phyloP scores from a whole-genome alignment of 2,797 vertebrate genomes.

The Sarcophilus harrisii region DNA sequence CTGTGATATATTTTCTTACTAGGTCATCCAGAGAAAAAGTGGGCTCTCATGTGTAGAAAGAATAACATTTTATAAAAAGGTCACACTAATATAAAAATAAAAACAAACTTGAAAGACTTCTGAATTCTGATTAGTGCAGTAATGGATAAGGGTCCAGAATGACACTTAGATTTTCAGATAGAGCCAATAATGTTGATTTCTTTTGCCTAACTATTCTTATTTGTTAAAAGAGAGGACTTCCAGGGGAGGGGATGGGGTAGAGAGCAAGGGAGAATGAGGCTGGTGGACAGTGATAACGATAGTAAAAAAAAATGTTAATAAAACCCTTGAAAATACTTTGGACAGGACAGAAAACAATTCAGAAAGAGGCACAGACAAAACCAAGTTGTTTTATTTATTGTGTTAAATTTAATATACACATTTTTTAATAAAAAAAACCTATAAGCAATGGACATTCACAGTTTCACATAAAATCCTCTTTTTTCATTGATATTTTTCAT shows the following conservation, averaged over 20 bases:
- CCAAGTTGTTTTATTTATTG: neutral
- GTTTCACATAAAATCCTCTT: neutral
- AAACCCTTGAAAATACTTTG: neutral
- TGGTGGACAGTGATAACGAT: neutral
- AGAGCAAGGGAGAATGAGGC: neutral
- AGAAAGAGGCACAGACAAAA: neutral
- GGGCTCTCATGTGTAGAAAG: neutral
- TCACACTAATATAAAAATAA: too few relatives aligned
- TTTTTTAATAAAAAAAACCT: neutral
- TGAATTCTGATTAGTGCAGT: neutral
- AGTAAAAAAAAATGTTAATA: neutral
- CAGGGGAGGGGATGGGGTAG: rapidly evolving
- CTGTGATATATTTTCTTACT: neutral
- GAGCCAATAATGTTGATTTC: neutral
- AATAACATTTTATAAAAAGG: neutral
- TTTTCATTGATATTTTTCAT: neutral
- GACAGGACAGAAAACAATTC: neutral
- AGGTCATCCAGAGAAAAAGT: neutral
- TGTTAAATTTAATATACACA: neutral
- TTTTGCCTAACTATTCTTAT: neutral
- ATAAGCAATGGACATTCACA: neutral
- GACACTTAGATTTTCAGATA: neutral
- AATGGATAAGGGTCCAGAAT: neutral
- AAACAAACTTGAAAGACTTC: neutral
- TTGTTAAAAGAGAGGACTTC: neutral